phyloP scores from a whole-genome alignment of 1,140 invertebrate genomes.

The Pteromalus puparum region DNA sequence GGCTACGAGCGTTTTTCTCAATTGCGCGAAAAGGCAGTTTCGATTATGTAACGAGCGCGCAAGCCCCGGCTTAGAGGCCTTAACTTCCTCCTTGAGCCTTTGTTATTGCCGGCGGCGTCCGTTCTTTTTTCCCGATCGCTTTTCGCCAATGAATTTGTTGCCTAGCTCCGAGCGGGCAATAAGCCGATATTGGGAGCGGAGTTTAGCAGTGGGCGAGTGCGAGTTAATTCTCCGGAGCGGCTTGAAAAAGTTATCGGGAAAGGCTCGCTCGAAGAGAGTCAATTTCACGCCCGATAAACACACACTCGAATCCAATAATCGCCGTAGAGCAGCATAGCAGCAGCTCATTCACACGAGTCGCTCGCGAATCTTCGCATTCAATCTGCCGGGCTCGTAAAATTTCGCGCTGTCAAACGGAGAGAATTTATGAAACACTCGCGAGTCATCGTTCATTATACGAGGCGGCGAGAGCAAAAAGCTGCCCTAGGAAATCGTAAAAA shows the following conservation, averaged over 20 bases:
- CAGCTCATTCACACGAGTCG: neutral
- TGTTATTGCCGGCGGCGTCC: neutral
- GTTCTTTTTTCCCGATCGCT: too few relatives aligned
- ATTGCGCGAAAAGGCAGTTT: slow-evolving; percentile 33
- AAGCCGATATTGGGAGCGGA: slow-evolving; percentile 25
- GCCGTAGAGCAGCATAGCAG: neutral
- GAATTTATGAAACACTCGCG: slow-evolving; percentile 35
- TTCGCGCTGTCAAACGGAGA: neutral
- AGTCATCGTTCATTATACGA: slow-evolving; percentile 34
- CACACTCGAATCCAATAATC: neutral
- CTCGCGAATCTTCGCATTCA: slow-evolving; percentile 30
- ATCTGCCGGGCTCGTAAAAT: slow-evolving; percentile 13
- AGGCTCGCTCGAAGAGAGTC: neutral
- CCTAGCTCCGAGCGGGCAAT: neutral
- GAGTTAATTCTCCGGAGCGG: neutral
- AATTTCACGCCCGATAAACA: slow-evolving; percentile 4
- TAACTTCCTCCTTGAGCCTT: slow-evolving; percentile 42
- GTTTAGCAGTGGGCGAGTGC: neutral
- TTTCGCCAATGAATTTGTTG: slow-evolving; percentile 30
- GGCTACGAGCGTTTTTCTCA: slow-evolving; percentile 27
- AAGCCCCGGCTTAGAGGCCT: slow-evolving; percentile 16
- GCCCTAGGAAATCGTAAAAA: slow-evolving; percentile 35
- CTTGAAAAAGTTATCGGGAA: neutral
- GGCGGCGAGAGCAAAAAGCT: slow-evolving; percentile 17
- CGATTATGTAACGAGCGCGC: slow-evolving; percentile 31